These are phyloP conservation scores for Catharus bicknelli DNA, from an alignment of 2,113 vertebrate genomes.

Conservation along the genomic window DNA sequence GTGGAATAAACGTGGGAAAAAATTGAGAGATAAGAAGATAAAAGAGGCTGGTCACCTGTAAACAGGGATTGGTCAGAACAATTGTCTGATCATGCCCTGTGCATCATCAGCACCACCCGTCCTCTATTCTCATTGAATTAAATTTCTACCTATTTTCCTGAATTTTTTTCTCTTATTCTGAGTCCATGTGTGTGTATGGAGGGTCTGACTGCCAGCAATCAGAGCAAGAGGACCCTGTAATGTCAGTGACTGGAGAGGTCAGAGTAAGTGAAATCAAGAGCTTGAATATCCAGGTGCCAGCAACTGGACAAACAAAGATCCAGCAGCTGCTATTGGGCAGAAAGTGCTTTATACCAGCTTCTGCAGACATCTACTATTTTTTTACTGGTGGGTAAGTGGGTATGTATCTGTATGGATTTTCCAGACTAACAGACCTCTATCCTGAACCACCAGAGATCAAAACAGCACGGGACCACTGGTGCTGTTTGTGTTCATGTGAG, in stretches of 20 bases:
- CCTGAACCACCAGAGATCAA: neutral
- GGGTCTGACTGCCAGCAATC: neutral
- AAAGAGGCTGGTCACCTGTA: neutral
- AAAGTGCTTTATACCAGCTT: neutral
- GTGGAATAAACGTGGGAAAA: neutral
- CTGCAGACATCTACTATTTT: neutral
- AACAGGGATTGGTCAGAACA: neutral
- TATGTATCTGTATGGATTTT: rapidly evolving
- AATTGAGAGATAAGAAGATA: neutral
- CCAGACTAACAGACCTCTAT: neutral
- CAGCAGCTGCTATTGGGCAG: neutral
- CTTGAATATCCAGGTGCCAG: neutral
- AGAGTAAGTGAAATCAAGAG: neutral
- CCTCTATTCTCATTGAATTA: neutral
- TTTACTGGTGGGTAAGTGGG: too few species aligned
- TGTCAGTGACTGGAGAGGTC: neutral
- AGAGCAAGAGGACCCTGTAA: neutral
- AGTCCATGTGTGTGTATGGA: rapidly evolving
- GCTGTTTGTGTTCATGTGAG: rapidly evolving
- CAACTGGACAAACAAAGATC: neutral
- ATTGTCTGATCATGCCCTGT: neutral
- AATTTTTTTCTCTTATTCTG: neutral
- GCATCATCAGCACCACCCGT: neutral
- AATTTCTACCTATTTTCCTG: neutral
- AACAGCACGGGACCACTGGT: neutral